Evolutionary conservation across 1,140 invertebrate species (phyloP).

Genomic region (Ceratosolen fusciceps): DNA sequence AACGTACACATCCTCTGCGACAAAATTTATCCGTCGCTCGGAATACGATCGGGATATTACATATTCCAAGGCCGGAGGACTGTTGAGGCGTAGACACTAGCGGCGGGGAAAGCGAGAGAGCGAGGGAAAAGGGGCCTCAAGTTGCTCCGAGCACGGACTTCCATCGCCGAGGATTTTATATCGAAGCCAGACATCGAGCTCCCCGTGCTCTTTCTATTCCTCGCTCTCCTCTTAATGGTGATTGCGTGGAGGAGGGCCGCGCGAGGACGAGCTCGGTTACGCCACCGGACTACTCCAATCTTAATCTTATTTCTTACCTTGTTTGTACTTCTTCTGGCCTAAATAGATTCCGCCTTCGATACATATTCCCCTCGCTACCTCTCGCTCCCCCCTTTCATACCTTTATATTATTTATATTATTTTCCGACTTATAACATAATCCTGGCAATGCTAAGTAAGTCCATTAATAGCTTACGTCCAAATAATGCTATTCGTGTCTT

Average conservation of each 20-base stretch:
- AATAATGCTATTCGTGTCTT: too few species aligned
- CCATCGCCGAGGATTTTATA: constrained; percentile 17
- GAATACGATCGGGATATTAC: constrained; percentile 41
- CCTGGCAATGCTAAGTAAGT: too few species aligned
- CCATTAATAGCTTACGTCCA: too few species aligned
- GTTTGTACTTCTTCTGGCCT: too few species aligned
- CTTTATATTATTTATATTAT: too few species aligned
- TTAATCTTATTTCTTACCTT: not conserved
- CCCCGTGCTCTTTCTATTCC: not conserved
- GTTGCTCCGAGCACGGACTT: not conserved
- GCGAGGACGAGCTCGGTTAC: not conserved
- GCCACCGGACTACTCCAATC: not conserved
- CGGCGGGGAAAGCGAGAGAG: not conserved
- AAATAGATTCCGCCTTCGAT: too few species aligned
- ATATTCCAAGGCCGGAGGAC: constrained; percentile 43
- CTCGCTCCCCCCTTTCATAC: too few species aligned
- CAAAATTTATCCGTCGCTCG: constrained; percentile 40
- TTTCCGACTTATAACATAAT: too few species aligned
- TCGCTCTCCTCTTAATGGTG: not conserved
- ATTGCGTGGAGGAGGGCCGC: too few species aligned
- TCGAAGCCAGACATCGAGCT: constrained; percentile 43
- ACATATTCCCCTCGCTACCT: too few species aligned
- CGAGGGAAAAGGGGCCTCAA: not conserved
- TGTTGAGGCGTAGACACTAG: constrained; percentile 4
- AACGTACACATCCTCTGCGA: constrained; percentile 10